Evolutionary conservation across 2,797 vertebrate genomes (phyloP).

Genomic region (Lacerta agilis): DNA sequence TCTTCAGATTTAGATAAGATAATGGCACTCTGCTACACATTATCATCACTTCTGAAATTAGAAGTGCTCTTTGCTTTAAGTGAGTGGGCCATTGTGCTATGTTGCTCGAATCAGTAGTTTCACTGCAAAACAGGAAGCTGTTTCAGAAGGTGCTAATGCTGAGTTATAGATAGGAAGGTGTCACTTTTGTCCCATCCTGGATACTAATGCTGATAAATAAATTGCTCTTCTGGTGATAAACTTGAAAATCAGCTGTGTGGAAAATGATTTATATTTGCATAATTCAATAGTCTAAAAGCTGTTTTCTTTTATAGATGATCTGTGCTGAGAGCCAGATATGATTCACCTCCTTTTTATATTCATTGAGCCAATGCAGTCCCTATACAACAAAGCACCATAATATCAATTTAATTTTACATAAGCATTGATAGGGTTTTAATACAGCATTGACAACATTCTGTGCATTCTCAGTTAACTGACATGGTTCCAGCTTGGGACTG

Average conservation of each 20-base stretch:
- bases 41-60: constrained; percentile 46
- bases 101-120: constrained; percentile 38
- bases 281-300: constrained; percentile 21
- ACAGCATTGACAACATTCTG: background rate
- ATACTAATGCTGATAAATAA: background rate
- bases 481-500: background rate
- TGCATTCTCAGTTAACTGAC: background rate
- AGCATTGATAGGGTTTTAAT: background rate
- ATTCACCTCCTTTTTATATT: constrained; percentile 10
- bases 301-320: constrained; percentile 16
- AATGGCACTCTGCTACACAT: constrained; percentile 42
- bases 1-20: constrained; percentile 59
- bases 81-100: background rate
- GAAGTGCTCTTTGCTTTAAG: constrained; percentile 34
- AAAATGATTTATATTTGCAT: constrained; percentile 19
- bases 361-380: background rate
- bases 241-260: constrained; percentile 42
- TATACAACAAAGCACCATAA: background rate
- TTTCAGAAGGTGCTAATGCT: constrained; percentile 19
- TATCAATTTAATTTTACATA: constrained; percentile 10
- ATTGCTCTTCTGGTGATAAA: background rate
- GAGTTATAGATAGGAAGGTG: background rate
- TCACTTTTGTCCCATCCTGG: background rate
- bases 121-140: constrained; percentile 7
- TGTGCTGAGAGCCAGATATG: constrained; percentile 21